Conservation (phyloP, 1,140 invertebrate species). For the Pseudomyrmex dendroicus region DNA sequence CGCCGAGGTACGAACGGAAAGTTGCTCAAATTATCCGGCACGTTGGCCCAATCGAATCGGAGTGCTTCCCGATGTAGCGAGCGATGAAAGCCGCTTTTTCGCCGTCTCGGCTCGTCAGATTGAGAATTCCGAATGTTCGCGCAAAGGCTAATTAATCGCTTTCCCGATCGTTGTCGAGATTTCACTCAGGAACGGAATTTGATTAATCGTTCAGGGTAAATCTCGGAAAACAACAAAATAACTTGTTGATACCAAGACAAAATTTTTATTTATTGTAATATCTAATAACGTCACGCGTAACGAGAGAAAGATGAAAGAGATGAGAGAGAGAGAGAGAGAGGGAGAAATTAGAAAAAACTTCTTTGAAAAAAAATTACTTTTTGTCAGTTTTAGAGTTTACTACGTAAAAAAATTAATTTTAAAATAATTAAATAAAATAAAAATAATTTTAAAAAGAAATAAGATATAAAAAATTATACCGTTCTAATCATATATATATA, state of each 20-base stretch:
- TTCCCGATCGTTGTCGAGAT: neutral
- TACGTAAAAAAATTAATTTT: no score
- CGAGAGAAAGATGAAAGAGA: no score
- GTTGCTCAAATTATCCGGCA: slow-evolving; percentile 65
- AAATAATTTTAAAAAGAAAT: no score
- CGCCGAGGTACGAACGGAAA: slow-evolving; percentile 56
- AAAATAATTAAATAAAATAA: no score
- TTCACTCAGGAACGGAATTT: neutral
- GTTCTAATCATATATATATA: neutral
- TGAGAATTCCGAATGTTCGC: slow-evolving; percentile 9
- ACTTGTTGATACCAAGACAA: neutral
- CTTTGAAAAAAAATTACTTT: no score
- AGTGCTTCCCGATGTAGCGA: slow-evolving; percentile 71
- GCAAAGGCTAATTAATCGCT: slow-evolving; percentile 62
- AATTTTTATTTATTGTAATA: no score
- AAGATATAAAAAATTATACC: no score
- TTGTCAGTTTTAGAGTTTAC: no score
- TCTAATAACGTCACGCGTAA: no score
- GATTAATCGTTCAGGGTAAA: neutral
- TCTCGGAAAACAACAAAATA: neutral
- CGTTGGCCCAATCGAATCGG: slow-evolving; percentile 64
- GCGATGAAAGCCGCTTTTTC: slow-evolving; percentile 47
- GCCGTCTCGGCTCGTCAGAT: neutral
- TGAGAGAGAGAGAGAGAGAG: neutral
- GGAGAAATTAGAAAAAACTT: neutral